These are phyloP conservation scores for Drosophila stalkeri DNA, from an alignment of 2,888 invertebrate species.

Conservation along the genomic window DNA sequence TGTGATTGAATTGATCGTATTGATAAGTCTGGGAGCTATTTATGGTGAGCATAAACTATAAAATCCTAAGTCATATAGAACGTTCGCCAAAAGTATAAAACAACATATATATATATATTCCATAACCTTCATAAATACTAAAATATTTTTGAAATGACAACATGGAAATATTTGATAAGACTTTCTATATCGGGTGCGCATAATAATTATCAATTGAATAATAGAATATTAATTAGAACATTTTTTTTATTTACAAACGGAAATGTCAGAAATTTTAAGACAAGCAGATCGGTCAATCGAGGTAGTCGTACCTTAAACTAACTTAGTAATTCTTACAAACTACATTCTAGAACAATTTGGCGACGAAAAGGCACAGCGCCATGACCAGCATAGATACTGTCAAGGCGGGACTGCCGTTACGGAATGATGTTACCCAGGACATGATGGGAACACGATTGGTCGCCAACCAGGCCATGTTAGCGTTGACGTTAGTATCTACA, in stretches of 20 bases:
- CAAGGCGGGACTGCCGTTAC: constrained; percentile 52
- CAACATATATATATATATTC: too few species aligned
- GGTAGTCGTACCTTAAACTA: constrained; percentile 34
- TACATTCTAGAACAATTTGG: constrained; percentile 60
- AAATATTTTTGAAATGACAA: constrained; percentile 3
- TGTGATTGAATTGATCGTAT: constrained; percentile 31
- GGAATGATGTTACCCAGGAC: constrained; percentile 65
- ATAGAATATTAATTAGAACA: constrained; percentile 4
- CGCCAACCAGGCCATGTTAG: constrained; percentile 76
- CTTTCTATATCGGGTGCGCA: constrained; percentile 21
- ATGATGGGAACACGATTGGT: constrained; percentile 78
- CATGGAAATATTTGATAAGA: constrained; percentile 2
- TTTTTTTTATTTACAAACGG: constrained; percentile 40
- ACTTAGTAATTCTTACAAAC: constrained; percentile 24
- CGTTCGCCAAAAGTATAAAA: background rate
- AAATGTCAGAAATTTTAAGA: background rate
- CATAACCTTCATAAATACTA: background rate
- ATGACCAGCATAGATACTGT: constrained; percentile 58
- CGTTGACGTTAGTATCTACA: constrained; percentile 60
- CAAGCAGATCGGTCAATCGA: background rate
- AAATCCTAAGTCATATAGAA: background rate
- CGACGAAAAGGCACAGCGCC: constrained; percentile 44
- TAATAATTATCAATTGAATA: background rate
- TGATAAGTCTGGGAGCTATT: constrained; percentile 45
- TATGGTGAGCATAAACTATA: constrained; percentile 23